Conservation (phyloP, 2,797 vertebrate genomes). For the Rhinatrema bivittatum region DNA sequence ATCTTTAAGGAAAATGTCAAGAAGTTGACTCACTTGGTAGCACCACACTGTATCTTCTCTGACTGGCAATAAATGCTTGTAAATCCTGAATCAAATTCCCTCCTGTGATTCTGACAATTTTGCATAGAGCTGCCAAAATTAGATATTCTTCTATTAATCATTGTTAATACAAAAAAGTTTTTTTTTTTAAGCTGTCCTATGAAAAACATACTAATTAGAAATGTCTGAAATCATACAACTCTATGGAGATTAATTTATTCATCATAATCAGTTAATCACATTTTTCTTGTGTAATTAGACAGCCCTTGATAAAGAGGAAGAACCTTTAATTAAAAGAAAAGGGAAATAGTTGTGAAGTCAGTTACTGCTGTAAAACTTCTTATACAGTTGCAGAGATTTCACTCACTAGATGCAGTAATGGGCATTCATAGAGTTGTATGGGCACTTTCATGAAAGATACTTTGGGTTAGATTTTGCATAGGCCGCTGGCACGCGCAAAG, state of each 20-base stretch:
- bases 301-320: conserved; percentile 41
- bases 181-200: conserved; percentile 49
- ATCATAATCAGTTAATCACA: conserved; percentile 66
- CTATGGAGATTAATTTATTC: conserved; percentile 66
- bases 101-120: conserved; percentile 49
- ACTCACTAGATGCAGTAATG: no score
- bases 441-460: no score
- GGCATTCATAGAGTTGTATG: no score
- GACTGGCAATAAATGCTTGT: conserved; percentile 36
- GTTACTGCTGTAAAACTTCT: no score
- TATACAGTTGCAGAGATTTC: no score
- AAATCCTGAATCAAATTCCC: conserved; percentile 39
- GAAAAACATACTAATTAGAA: conserved; percentile 60
- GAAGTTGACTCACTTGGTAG: no score
- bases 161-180: conserved; percentile 53
- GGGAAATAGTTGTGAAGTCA: conserved; percentile 14
- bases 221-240: conserved; percentile 59
- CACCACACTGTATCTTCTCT: no score
- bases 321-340: conserved; percentile 39
- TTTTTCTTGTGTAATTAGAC: conserved; percentile 59
- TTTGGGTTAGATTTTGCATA: no score
- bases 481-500: no score
- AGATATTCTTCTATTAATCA: conserved; percentile 61
- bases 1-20: no score
- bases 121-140: conserved; percentile 51